Base-by-base conservation (phyloP, 2,888 invertebrate genomes). In the Platycheirus rosarum region DNA sequence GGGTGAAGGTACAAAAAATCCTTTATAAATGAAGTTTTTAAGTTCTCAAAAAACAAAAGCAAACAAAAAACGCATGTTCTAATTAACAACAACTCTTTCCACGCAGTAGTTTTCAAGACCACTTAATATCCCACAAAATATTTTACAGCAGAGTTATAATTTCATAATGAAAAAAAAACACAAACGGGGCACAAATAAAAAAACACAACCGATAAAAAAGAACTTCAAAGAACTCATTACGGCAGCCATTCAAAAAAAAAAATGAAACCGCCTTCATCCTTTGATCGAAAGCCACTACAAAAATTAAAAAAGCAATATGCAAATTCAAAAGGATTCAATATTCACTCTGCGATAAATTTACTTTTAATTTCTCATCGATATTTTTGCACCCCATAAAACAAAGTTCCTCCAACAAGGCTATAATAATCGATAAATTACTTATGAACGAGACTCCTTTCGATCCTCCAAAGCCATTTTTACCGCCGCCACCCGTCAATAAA, bases 341-440 rank as follows among this genome's bases (percentile, higher is more conserved):
- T 79, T 79, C 49, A 44, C 29, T 48, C 16, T 68, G 40, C 70
- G 32, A 55, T 55, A 42, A 42, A 69, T 69, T 62, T 68, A 35
- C 42, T 69, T 79, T 79, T 68, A 79, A 79, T 79, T 79, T 68
- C 68, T 73, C 68, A 53, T 63, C 68, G 55, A 69, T 62, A 66
- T 79, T 74, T 79, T 74, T 74, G 48, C 79, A 74, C 79, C 35
- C 62, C 37, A 74, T 79, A 74, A 74, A 74, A 74, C 48, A 74
- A 69, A 74, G 40, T 57, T 62, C 48, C 32, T 35, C 63, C 55
- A 40, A 42, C 68, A 23, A 75, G 51, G 70, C 75, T 70, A 63
- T 70, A 70, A 65, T 80, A 80, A 75, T 80, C 80, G 75, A 76
- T 80, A 76, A 80, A 75, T 80, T 76, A 80, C 80, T 80, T 75